Evolutionary conservation across 2,113 vertebrate species (phyloP).

Genomic region (Dendrocopos noguchii): DNA sequence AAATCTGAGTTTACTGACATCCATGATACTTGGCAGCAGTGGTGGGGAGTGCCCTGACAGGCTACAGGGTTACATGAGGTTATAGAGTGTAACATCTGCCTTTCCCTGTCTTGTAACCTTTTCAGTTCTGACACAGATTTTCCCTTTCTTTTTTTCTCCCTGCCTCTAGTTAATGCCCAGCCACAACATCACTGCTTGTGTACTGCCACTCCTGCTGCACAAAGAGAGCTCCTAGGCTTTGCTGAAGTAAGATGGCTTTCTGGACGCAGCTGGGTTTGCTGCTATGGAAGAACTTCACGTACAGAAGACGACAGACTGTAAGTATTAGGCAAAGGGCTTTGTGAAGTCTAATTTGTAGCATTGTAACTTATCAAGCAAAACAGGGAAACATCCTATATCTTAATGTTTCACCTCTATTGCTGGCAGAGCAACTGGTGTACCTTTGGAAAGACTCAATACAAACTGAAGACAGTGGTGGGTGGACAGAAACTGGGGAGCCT

Average conservation of each 20-base stretch:
- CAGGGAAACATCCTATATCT: background rate
- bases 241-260: constrained; percentile 84
- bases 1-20: background rate
- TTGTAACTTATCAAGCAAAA: background rate
- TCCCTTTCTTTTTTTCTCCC: background rate
- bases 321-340: constrained; percentile 57
- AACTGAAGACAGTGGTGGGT: background rate
- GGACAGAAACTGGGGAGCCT: background rate
- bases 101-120: background rate
- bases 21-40: background rate
- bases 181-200: constrained; percentile 71
- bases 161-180: constrained; percentile 80
- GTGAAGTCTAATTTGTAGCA: background rate
- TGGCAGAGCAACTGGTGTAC: background rate
- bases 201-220: constrained; percentile 54
- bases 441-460: background rate
- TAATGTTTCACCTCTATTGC: background rate
- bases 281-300: constrained; percentile 98
- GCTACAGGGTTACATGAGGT: background rate
- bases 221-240: constrained; percentile 11
- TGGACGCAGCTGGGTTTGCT: constrained; percentile 90
- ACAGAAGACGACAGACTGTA: constrained; percentile 92
- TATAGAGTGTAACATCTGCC: background rate
- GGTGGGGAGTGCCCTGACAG: fast-evolving
- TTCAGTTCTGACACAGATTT: background rate